Evolutionary conservation across 2,113 vertebrate genomes (phyloP), one percentile per base, ranked within the genome.

Genomic region (Dicentrarchus labrax): DNA sequence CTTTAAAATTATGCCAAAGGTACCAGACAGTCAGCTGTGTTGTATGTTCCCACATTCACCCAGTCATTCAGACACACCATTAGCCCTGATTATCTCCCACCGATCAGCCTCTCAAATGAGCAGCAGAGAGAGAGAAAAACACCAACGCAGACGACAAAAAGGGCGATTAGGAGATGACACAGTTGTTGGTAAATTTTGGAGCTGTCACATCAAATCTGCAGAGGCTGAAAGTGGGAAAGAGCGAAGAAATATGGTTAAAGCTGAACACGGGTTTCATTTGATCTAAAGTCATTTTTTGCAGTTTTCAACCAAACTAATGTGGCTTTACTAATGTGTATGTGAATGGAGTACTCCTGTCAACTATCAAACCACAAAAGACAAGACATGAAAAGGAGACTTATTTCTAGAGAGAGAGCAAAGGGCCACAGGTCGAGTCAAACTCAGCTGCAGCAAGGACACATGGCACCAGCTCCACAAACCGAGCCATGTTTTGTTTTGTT

Each of bases 41-140:
- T 62, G 57, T 41, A 30, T 66, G 74, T 77, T 76, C 43, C 61
- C 62, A 71, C 73, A 47, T 70, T 79, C 67, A 62, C 54, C 84
- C 74, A 72, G 78, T 88, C 79, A 82, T 78, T 73, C 57, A 80
- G 72, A 86, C 78, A 83, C 41, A 73, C 78, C 78, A 89, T 90
- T 90, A 86, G 71, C 61, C 70, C 73, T 86, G 71, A 86, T 87
- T 86, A 84, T 72, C 43, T 62, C 75, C 74, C 61, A 76, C 61
- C 39, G 36, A 83, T 86, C 84, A 85, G 57, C 59, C 66, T 71
- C 73, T 70, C 60, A 80, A 78, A 87, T 85, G 36, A 86, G 74
- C 70, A 19, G 66, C 48, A 53, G 30, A 71, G n/a, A 65, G 60
- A 65, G 60, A 69, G 69, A 51, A 59, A 67, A 70, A 69, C 53